Evolutionary conservation across 1,140 invertebrate species (phyloP), one percentile per base, ranked within the genome.

Genomic region (Rhynchophorus ferrugineus): DNA sequence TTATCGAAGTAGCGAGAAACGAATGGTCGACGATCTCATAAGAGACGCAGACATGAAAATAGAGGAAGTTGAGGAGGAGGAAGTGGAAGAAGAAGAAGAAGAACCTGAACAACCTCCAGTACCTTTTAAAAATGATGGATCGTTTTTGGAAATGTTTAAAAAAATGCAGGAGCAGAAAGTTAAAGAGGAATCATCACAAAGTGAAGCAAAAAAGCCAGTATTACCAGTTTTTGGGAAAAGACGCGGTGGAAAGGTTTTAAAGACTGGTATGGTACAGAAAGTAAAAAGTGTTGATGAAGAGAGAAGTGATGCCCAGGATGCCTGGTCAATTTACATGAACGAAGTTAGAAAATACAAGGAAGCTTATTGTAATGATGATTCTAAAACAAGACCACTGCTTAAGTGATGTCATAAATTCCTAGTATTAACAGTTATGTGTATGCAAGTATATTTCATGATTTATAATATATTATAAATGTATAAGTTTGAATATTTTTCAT

Each of bases 261-360:
- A 91, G 68, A 93, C 90, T 34, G 90, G 91, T 34, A 76, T 91
- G 66, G 90, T 94, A 16, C 89, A 91, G 58, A 94, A 94, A 65
- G 76, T 79, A 19, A 84, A 86, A 67, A 77, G 77, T 18, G 74
- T 78, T 35, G 78, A 80, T 20, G 80, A 83, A 51, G 71, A 71
- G n/a, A 75, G 79, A n/a, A 78, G 77, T 50, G 76, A 81, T 48
- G 83, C 84, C 0, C 88, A 87, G 68, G 90, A 94, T 71, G 88
- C 91, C 5, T 95, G 91, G 91, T 87, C 89, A 0, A 71, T 90
- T 2, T 95, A 95, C 63, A 84, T 95, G 81, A 85, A 84, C 19
- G 91, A 95, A 79, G 91, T 95, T 5, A 87, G 90, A 66, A 87
- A 88, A 63, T 95, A 95, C 63, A 84, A 89, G 65, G 88, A 91